Conservation (phyloP, 1,140 invertebrate species). For the Drosophila arawakana region DNA sequence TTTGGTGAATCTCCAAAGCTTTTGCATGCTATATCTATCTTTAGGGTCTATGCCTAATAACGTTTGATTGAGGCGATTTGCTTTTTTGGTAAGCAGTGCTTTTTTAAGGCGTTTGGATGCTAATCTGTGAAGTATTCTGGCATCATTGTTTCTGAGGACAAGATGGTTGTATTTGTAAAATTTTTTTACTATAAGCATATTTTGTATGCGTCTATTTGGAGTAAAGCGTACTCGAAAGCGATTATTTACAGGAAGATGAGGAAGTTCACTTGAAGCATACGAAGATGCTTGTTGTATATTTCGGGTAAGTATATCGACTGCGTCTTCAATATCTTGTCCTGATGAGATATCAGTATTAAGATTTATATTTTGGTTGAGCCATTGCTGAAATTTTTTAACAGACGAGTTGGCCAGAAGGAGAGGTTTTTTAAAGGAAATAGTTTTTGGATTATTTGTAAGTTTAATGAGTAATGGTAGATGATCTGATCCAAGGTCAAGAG, state of each 20-base stretch:
- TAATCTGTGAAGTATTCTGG: background rate
- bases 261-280: background rate
- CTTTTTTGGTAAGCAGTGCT: too few relatives aligned
- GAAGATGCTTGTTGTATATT: slow-evolving; percentile 7
- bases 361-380: background rate
- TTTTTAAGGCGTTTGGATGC: too few relatives aligned
- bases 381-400: background rate
- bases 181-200: background rate
- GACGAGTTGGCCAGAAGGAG: background rate
- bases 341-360: too few relatives aligned
- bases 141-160: background rate
- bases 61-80: too few relatives aligned
- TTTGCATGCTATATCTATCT: too few relatives aligned
- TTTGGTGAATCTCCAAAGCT: too few relatives aligned
- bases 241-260: background rate
- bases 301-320: background rate
- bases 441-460: background rate
- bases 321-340: background rate
- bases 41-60: too few relatives aligned
- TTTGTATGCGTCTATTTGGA: background rate
- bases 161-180: slow-evolving; percentile 4
- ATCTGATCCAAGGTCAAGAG: too few relatives aligned
- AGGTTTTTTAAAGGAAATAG: too few relatives aligned
- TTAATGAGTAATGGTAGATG: slow-evolving; percentile 4
- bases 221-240: background rate